Evolutionary conservation across 2,888 invertebrate genomes (phyloP).

Genomic region (Sinotaia quadrata): DNA sequence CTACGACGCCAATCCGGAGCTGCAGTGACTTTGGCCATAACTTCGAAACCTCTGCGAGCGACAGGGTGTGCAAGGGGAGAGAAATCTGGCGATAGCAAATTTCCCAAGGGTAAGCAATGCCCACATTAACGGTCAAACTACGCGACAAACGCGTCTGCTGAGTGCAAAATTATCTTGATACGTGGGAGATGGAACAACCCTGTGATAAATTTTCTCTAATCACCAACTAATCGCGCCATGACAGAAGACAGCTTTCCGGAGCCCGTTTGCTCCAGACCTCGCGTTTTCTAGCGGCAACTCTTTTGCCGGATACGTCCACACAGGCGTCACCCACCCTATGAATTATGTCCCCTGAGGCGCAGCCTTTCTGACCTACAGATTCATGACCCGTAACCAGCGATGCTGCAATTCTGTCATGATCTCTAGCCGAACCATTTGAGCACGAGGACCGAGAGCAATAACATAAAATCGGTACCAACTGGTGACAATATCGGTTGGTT

Average conservation of each 20-base stretch:
- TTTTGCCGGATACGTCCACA: not conserved
- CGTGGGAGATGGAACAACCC: constrained; percentile 4
- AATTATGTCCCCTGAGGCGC: not conserved
- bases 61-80: constrained; percentile 22
- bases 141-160: constrained; percentile 24
- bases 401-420: too few relatives aligned
- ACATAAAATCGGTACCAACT: too few relatives aligned
- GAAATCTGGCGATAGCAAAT: constrained; percentile 16
- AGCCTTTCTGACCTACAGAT: not conserved
- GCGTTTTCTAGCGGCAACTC: not conserved
- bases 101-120: constrained; percentile 21
- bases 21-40: too few relatives aligned
- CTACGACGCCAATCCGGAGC: too few relatives aligned
- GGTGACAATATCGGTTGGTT: too few relatives aligned
- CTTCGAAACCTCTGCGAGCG: too few relatives aligned
- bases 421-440: too few relatives aligned
- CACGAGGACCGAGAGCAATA: too few relatives aligned
- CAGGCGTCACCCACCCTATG: not conserved
- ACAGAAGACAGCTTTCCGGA: not conserved
- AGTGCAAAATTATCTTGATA: constrained; percentile 5
- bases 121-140: not conserved
- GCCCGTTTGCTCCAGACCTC: not conserved
- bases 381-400: not conserved
- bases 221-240: constrained; percentile 5
- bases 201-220: constrained; percentile 10